Conservation (phyloP, 2,113 vertebrate genomes). For the Eurypyga helias region DNA sequence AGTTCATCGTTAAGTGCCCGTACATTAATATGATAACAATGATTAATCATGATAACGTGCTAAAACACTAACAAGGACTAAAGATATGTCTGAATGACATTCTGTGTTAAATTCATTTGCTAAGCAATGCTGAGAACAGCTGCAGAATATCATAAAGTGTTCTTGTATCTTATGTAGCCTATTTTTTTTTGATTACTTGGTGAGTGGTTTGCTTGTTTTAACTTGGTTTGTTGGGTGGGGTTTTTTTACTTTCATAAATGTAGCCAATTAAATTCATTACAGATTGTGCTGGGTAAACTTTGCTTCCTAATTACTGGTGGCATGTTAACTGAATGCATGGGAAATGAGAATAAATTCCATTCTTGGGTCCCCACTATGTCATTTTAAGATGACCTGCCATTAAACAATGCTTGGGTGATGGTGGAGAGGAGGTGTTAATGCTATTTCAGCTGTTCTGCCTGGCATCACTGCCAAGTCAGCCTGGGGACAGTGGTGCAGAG, state of each 20-base stretch:
- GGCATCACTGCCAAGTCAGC: not conserved
- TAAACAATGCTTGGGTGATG: not conserved
- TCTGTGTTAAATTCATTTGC: not conserved
- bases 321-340: not conserved
- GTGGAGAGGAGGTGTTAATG: not conserved
- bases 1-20: not conserved
- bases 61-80: not conserved
- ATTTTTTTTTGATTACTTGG: not conserved
- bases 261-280: not conserved
- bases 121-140: not conserved
- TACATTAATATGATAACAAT: not conserved
- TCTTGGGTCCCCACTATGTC: not conserved
- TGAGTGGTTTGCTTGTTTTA: not conserved
- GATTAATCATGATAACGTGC: not conserved
- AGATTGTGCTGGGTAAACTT: not conserved
- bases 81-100: not conserved
- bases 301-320: not conserved
- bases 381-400: not conserved
- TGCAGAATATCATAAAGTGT: not conserved
- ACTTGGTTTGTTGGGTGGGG: not conserved
- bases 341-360: not conserved
- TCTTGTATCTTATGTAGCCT: not conserved
- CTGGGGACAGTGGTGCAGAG: not conserved
- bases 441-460: not conserved
- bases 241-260: not conserved